phyloP scores from a whole-genome alignment of 2,888 invertebrate genomes.

The Drosophila austrosaltans region DNA sequence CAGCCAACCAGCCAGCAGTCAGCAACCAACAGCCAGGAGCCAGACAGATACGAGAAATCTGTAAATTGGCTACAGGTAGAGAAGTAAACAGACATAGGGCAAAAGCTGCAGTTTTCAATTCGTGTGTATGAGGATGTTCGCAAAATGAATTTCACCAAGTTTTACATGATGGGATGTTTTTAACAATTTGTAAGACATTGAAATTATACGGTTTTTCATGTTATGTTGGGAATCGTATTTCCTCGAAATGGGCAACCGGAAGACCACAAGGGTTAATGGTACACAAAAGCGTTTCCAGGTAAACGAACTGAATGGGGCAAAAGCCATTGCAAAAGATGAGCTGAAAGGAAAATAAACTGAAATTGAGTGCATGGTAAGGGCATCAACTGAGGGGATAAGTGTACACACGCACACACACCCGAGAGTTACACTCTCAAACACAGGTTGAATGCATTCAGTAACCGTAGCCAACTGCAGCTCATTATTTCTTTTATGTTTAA shows the following conservation, averaged over 20 bases:
- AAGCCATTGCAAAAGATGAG: conserved; percentile 61
- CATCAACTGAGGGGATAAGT: conserved; percentile 51
- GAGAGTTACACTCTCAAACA: conserved; percentile 1
- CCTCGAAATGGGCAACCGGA: too few species aligned
- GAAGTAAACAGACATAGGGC: conserved; percentile 45
- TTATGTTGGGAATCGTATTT: too few species aligned
- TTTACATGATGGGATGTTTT: conserved; percentile 2
- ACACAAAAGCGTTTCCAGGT: conserved; percentile 43
- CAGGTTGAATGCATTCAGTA: conserved; percentile 1
- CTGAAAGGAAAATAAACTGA: conserved; percentile 70
- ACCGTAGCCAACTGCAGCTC: conserved; percentile 2
- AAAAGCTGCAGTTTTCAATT: conserved; percentile 10
- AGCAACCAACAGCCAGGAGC: conserved; percentile 25
- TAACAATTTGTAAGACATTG: background rate
- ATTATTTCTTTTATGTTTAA: conserved; percentile 12
- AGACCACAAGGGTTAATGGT: too few species aligned
- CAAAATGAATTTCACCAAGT: conserved; percentile 23
- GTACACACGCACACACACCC: background rate
- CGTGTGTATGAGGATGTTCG: conserved; percentile 24
- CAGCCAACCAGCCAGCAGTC: conserved; percentile 2
- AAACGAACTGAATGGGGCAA: conserved; percentile 53
- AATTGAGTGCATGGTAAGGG: conserved; percentile 59
- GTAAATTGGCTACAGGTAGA: conserved; percentile 75
- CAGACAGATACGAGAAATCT: conserved; percentile 41
- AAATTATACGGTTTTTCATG: background rate